Evolutionary conservation across 1,140 invertebrate species (phyloP), one percentile per base, ranked within the genome.

Genomic region (Drosophila tsacasi): DNA sequence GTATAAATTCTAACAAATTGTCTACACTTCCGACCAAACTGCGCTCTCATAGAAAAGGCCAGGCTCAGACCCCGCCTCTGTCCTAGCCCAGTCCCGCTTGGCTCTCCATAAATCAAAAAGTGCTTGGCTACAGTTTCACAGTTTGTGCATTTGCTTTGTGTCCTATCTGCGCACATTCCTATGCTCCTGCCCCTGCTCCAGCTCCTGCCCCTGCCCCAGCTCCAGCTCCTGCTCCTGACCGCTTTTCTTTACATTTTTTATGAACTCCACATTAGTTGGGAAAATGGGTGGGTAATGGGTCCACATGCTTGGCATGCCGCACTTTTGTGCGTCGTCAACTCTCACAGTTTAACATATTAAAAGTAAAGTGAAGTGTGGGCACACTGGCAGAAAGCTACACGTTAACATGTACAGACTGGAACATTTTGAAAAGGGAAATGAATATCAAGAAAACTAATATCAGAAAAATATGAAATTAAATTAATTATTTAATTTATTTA

Each of bases 1-100:
- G 77, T 87, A 87, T 89, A 89, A 89, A 89, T 90, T 89, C 85
- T 89, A 89, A 89, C 84, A 89, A 89, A 89, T 89, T 89, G 84
- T 89, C 84, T 89, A 89, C 84, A 89, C 84, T 89, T 89, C 84
- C 84, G 84, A 75, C 66, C 79, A 61, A 77, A 77, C 73, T 55
- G 75, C 63, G 64, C 63, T 52, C 73, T 40, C 63, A 64, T 67
- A 67, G 46, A 69, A 65, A 65, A 39, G 6, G 32, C 23, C 52
- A 50, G 27, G 50, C 46, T 9, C 10, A 3, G 13, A 15, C 46
- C 32, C 58, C 21, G 39, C 12, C 13, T 47, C 37, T 54, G 47
- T 27, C 50, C 66, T 59, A 39, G 50, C 69, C 50, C 59, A 68
- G 27, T 63, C 42, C 79, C 58, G 69, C 60, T 59, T 75, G 58